Conservation (phyloP, 1,140 invertebrate species). For the Ylistrum balloti region DNA sequence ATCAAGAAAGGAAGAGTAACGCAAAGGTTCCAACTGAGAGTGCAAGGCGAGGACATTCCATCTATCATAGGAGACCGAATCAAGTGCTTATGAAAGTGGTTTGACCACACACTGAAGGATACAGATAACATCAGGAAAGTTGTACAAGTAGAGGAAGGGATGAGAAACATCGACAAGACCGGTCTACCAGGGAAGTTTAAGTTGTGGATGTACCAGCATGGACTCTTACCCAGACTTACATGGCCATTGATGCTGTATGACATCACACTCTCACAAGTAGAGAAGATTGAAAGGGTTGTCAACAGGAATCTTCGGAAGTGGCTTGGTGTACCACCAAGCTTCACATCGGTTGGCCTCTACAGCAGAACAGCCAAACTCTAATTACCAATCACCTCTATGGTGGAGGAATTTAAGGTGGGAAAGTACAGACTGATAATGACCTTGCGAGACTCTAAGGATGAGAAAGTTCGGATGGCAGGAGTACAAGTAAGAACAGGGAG, state of each 20-base stretch:
- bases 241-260: not conserved
- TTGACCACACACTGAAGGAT: conserved; percentile 45
- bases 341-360: no score
- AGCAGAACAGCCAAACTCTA: not conserved
- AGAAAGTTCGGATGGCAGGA: not conserved
- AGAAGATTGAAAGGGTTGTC: not conserved
- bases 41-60: conserved; percentile 46
- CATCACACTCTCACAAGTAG: not conserved
- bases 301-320: not conserved
- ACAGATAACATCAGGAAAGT: not conserved
- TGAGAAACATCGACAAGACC: no score
- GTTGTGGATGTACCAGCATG: no score
- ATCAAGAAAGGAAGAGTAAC: conserved; percentile 25
- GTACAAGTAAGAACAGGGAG: not conserved
- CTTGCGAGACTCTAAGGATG: not conserved
- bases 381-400: not conserved
- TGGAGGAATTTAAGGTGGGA: not conserved
- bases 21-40: not conserved
- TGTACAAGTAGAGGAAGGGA: no score
- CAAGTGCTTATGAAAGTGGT: conserved; percentile 54
- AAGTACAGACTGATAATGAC: not conserved
- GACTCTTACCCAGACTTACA: no score
- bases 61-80: conserved; percentile 47
- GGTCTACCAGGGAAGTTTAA: no score
- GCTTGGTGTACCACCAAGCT: no score